A percentile compares a stretch with the other conserved stretches of the same genome.
Conservation (phyloP, 2,888 invertebrate species). For the Dascillus cervinus region DNA sequence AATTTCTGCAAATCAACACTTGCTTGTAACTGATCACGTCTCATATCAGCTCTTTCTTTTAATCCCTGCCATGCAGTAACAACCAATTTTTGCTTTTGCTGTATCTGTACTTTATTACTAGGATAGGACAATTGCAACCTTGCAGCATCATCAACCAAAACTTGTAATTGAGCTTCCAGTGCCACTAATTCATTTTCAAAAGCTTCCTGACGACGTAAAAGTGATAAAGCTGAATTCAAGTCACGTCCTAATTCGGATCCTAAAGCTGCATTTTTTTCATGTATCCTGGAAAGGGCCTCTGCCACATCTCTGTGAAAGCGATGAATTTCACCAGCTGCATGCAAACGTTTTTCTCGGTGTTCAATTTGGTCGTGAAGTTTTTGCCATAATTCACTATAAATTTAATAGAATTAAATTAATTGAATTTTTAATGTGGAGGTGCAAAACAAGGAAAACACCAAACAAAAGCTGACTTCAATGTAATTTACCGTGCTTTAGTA, state of each 20-base stretch:
- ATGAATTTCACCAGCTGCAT: constrained; percentile 95
- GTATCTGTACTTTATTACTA: constrained; percentile 83
- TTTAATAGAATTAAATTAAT: too few relatives aligned
- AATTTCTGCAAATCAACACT: constrained; percentile 87
- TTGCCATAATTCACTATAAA: constrained; percentile 71
- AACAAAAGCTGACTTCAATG: too few relatives aligned
- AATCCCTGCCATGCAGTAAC: constrained; percentile 77
- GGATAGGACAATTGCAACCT: constrained; percentile 84
- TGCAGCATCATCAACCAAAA: constrained; percentile 87
- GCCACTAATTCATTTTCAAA: constrained; percentile 91
- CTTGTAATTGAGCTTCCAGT: constrained; percentile 82
- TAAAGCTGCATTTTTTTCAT: constrained; percentile 81
- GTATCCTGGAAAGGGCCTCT: constrained; percentile 82
- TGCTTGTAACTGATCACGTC: constrained; percentile 74
- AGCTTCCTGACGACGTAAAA: constrained; percentile 82
- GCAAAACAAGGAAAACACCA: too few relatives aligned
- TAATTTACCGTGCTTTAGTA: too few relatives aligned
- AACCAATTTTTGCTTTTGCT: constrained; percentile 78
- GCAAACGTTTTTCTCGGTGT: constrained; percentile 76
- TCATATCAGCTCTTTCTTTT: constrained; percentile 71
- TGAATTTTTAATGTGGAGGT: too few relatives aligned
- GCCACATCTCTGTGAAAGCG: constrained; percentile 94
- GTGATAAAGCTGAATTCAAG: constrained; percentile 74
- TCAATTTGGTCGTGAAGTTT: constrained; percentile 79
- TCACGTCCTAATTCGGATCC: constrained; percentile 74